Evolutionary conservation across 2,797 vertebrate genomes (phyloP).

Genomic region (Gouania willdenowi): DNA sequence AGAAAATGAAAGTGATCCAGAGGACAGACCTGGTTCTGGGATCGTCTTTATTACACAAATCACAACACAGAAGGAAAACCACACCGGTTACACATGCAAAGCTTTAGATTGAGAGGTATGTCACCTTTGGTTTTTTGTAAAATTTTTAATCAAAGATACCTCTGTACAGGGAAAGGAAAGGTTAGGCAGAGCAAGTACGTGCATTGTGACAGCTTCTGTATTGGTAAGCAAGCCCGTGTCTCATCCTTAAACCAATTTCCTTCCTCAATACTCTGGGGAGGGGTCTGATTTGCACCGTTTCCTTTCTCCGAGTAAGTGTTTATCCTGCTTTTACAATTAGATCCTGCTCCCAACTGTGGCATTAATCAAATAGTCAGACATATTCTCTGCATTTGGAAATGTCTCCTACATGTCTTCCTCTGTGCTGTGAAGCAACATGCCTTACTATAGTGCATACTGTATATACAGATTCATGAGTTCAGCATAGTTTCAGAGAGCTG

Average conservation of each 20-base stretch:
- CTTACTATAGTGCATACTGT: constrained; percentile 23
- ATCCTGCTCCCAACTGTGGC: constrained; percentile 59
- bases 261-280: constrained; percentile 56
- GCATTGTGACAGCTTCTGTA: constrained; percentile 30
- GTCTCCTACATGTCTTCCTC: constrained; percentile 37
- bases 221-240: constrained; percentile 55
- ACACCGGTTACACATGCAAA: too few species aligned
- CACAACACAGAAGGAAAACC: too few species aligned
- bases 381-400: constrained; percentile 48
- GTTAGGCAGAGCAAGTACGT: constrained; percentile 22
- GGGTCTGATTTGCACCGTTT: constrained; percentile 65
- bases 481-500: constrained; percentile 16
- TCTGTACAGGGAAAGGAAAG: constrained; percentile 17
- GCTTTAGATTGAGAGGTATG: too few species aligned
- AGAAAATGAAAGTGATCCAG: too few species aligned
- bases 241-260: constrained; percentile 73
- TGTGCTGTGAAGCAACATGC: constrained; percentile 25
- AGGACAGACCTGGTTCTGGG: too few species aligned
- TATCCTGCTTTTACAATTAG: constrained; percentile 75
- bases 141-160: constrained; percentile 43
- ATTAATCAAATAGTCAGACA: constrained; percentile 69
- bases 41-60: too few species aligned
- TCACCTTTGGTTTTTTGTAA: constrained; percentile 28
- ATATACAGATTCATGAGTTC: constrained; percentile 28
- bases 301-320: constrained; percentile 67